Conservation (phyloP, 2,797 vertebrate species). For the Tapirus indicus region DNA sequence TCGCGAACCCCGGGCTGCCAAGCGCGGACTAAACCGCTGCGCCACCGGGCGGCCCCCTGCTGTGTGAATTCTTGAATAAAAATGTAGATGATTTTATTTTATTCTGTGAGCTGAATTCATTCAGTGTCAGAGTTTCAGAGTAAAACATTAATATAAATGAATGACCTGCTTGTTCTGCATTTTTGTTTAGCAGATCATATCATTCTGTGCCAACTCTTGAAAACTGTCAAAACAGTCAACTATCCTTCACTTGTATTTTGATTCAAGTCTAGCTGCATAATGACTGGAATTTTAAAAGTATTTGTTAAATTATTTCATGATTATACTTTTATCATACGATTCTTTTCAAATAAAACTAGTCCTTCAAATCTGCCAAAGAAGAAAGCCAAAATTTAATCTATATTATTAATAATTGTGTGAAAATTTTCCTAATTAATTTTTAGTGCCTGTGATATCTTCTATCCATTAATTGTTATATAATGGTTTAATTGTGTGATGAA, state of each 20-base stretch:
- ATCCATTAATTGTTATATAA: not conserved
- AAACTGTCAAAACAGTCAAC: not conserved
- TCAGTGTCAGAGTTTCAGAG: not conserved
- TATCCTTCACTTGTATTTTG: slow-evolving; percentile 1
- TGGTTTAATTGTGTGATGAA: not conserved
- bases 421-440: not conserved
- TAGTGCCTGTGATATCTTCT: not conserved
- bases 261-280: not conserved
- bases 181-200: not conserved
- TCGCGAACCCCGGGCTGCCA: no score
- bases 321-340: not conserved
- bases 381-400: not conserved
- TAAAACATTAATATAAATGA: slow-evolving; percentile 5
- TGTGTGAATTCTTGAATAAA: not conserved
- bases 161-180: not conserved
- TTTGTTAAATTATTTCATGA: not conserved
- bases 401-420: not conserved
- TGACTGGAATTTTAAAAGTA: not conserved
- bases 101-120: not conserved
- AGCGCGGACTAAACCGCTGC: no score
- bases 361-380: not conserved
- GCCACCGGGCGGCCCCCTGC: no score
- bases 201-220: not conserved
- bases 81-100: not conserved
- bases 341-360: not conserved